phyloP scores from a whole-genome alignment of 2,113 vertebrate genomes.

The Leucoraja erinaceus region DNA sequence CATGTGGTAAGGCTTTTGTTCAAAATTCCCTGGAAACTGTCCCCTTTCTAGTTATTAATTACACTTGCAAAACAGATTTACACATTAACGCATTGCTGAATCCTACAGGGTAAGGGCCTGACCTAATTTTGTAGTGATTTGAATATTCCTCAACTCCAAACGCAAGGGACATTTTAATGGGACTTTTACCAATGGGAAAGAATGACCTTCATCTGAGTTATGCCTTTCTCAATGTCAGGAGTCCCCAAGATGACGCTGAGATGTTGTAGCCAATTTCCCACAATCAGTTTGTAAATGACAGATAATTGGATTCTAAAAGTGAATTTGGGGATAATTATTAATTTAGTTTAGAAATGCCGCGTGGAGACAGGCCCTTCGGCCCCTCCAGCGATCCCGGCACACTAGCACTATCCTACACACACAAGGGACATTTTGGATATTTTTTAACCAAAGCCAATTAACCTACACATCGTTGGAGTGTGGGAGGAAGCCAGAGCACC shows the following conservation, averaged over 20 bases:
- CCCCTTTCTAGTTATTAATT: slow-evolving; percentile 51
- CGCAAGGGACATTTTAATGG: neutral
- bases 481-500: no score
- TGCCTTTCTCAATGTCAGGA: neutral
- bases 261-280: neutral
- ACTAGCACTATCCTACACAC: no score
- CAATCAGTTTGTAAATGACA: neutral
- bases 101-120: no score
- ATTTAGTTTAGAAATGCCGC: no score
- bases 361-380: no score
- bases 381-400: no score
- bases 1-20: slow-evolving; percentile 71
- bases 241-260: neutral
- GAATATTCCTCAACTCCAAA: neutral
- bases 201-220: neutral
- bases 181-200: neutral
- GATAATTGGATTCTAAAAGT: neutral
- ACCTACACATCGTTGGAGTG: no score
- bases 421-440: no score
- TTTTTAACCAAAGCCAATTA: no score
- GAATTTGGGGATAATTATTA: neutral
- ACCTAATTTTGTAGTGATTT: neutral
- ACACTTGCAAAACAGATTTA: slow-evolving; percentile 40
- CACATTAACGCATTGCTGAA: neutral
- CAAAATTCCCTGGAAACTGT: slow-evolving; percentile 51